Conservation (phyloP, 2,888 invertebrate species). For the Temnothorax unifasciatus region DNA sequence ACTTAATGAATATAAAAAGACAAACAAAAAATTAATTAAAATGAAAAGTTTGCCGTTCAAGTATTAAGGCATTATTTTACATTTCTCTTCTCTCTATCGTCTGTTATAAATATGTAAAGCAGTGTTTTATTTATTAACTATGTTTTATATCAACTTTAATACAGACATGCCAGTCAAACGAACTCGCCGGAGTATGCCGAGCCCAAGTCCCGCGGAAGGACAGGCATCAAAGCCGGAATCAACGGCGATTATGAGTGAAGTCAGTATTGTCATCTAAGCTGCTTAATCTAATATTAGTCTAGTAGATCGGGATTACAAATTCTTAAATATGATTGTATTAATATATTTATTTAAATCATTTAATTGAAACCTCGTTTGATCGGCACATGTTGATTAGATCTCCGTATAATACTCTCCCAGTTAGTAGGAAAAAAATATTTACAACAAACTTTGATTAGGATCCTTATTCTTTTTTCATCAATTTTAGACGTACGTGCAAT, state of each 20-base stretch:
- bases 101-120: background rate
- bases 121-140: background rate
- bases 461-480: constrained; percentile 32
- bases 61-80: background rate
- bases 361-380: background rate
- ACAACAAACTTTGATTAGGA: background rate
- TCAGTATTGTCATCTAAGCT: constrained; percentile 66
- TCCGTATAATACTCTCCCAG: background rate
- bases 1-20: background rate
- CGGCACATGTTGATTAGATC: background rate
- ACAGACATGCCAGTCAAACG: constrained; percentile 82
- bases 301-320: background rate
- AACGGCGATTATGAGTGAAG: constrained; percentile 84
- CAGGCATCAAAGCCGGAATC: constrained; percentile 86
- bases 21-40: constrained; percentile 7
- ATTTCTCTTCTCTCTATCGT: background rate
- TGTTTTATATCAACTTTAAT: constrained; percentile 45
- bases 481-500: constrained; percentile 82
- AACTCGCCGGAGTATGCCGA: constrained; percentile 84
- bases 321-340: background rate
- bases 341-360: background rate
- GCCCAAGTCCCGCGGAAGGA: constrained; percentile 85
- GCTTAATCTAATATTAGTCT: background rate
- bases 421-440: background rate
- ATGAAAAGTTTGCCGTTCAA: background rate